These are phyloP conservation scores for Balanococcus diminutus DNA, from an alignment of 2,888 invertebrate species.

Conservation along the genomic window DNA sequence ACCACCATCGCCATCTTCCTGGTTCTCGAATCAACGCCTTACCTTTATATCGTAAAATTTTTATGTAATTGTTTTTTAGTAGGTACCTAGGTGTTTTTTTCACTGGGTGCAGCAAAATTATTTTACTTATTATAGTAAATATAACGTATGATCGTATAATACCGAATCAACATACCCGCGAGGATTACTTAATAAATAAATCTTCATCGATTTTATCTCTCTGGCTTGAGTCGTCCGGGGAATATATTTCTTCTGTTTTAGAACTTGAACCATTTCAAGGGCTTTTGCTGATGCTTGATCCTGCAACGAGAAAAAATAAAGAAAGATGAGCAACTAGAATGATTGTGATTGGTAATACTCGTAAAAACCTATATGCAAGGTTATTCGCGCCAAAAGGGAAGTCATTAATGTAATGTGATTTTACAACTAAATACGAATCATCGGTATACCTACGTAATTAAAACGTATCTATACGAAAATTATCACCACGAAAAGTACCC, in stretches of 20 bases:
- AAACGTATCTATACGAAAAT: not conserved
- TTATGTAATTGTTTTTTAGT: not conserved
- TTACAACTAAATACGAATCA: not conserved
- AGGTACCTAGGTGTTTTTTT: not conserved
- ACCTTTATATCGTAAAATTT: not conserved
- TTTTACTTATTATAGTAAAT: not conserved
- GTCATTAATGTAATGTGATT: not conserved
- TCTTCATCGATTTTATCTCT: constrained; percentile 7
- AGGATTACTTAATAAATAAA: constrained; percentile 4
- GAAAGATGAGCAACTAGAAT: not conserved
- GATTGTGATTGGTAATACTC: not conserved
- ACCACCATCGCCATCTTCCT: not conserved
- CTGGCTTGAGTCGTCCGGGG: not conserved
- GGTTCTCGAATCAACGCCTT: constrained; percentile 17
- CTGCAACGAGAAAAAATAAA: not conserved
- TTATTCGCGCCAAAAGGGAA: not conserved
- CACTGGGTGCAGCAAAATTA: not conserved
- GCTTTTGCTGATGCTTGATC: constrained; percentile 7
- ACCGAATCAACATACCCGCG: not conserved
- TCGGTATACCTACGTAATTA: not conserved
- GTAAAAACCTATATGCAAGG: not conserved
- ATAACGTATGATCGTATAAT: not conserved
- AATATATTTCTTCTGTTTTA: not conserved
- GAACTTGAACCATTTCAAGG: constrained; percentile 33
- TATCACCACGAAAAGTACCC: not conserved